Base-by-base conservation (phyloP, 2,888 invertebrate species). In the Neocrepidodera transversa region DNA sequence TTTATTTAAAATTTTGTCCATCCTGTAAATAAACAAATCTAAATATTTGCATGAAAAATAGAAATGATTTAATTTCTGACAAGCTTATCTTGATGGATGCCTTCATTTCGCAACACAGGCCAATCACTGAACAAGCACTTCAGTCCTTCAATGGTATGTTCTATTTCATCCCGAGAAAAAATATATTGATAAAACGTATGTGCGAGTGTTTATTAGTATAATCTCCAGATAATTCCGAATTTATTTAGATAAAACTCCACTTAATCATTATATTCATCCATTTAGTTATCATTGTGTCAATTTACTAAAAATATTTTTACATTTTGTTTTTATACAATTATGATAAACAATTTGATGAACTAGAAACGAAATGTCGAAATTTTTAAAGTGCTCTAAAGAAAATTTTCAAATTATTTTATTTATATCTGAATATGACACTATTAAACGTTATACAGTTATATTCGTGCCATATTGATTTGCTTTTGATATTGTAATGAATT, bases 41-140 rank as follows among this genome's bases (percentile, higher is more conserved):
- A 53, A 45, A 53, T 53, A 32, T 53, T 45, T 43, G 53, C 53
- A 32, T 43, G 30, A 14, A 32, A 52, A 8, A 53, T 43, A 13
- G 43, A 53, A 53, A 32, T 32, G 16, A 53, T 53, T 43, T 53
- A 30, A 20, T 53, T 23, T 52, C 30, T 53, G 35, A 43, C 53
- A 50, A 14, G 20, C 26, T 50, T 50, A 50, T 50, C 50, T 20
- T 38, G 50, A 50, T 50, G 8, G 38, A 50, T 38, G 13, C 6
- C 13, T 36, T 38, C 26, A 17, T 32, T 16, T 35, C 32, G 32
- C 35, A 38, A 13, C 8, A 11, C n/a, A 14, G 4, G 11, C 14
- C 50, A 50, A 50, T 50, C 23, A 36, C 20, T 20, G 35, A 35
- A 36, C 13, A 8, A 20, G 36, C 13, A 49, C 20, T 49, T 49